A percentile compares a stretch with the other conserved stretches of the same genome.
Conservation (phyloP, 2,113 vertebrate genomes). For the Beaufortia kweichowensis region DNA sequence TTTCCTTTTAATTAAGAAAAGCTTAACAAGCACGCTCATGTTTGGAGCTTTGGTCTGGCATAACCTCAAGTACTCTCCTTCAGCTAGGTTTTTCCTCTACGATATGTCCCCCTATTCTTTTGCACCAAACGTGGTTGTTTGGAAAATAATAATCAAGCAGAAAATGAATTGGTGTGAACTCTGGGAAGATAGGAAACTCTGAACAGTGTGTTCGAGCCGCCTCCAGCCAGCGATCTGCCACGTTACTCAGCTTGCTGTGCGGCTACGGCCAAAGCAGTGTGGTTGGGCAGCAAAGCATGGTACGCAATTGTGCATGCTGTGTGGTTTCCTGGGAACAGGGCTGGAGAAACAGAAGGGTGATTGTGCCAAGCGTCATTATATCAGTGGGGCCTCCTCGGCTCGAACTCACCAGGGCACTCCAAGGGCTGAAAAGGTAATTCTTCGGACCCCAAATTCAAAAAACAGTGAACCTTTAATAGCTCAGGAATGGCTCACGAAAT, state of each 20-base stretch:
- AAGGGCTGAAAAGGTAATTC: constrained; percentile 79
- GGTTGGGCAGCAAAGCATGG: constrained; percentile 77
- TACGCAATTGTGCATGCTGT: constrained; percentile 78
- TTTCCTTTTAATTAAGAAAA: constrained; percentile 66
- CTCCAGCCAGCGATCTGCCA: constrained; percentile 28
- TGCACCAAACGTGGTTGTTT: constrained; percentile 34
- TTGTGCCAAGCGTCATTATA: constrained; percentile 81
- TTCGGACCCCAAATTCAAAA: constrained; percentile 72
- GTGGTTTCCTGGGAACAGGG: constrained; percentile 80
- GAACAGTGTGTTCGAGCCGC: not conserved
- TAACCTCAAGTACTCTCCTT: constrained; percentile 47
- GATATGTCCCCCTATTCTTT: not conserved
- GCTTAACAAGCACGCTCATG: constrained; percentile 62
- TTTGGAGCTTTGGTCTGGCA: constrained; percentile 57
- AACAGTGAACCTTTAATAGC: constrained; percentile 73
- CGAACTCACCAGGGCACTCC: constrained; percentile 69
- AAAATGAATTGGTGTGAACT: constrained; percentile 21
- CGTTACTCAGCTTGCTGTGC: constrained; percentile 50
- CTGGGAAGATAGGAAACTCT: constrained; percentile 31
- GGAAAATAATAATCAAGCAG: not conserved
- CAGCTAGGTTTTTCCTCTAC: constrained; percentile 21
- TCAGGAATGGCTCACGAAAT: constrained; percentile 65
- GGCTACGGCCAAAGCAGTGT: constrained; percentile 73
- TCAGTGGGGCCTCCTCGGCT: constrained; percentile 70
- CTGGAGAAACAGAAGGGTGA: constrained; percentile 72